Evolutionary conservation across 1,140 invertebrate genomes (phyloP).

Genomic region (Spodoptera litura): DNA sequence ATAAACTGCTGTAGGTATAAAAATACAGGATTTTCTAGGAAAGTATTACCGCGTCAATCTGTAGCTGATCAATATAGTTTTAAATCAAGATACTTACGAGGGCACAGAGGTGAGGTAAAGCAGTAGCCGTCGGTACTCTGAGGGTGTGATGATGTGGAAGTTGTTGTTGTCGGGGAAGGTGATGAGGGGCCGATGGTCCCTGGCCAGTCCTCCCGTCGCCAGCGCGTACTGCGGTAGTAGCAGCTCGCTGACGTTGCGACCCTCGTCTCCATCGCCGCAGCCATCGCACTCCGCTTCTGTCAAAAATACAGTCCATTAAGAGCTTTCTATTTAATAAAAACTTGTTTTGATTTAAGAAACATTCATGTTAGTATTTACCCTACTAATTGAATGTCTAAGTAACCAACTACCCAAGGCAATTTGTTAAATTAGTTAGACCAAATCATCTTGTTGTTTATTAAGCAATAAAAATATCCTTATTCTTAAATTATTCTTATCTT

Average conservation of each 20-base stretch:
- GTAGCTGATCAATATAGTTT: too few relatives aligned
- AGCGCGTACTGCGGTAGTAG: constrained; percentile 95
- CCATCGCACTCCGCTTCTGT: constrained; percentile 85
- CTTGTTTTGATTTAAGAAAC: background rate
- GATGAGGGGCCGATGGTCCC: constrained; percentile 96
- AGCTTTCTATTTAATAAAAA: background rate
- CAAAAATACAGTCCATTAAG: background rate
- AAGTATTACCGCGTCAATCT: too few relatives aligned
- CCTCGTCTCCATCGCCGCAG: constrained; percentile 76
- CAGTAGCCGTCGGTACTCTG: constrained; percentile 96
- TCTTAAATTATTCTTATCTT: too few relatives aligned
- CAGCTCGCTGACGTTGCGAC: constrained; percentile 91
- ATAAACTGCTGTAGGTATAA: too few relatives aligned
- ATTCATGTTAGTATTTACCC: too few relatives aligned
- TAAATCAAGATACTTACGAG: constrained; percentile 89
- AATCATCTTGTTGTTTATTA: too few relatives aligned
- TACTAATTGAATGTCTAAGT: too few relatives aligned
- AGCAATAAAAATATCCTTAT: too few relatives aligned
- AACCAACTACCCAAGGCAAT: too few relatives aligned
- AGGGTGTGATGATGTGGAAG: constrained; percentile 93
- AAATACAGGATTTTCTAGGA: too few relatives aligned
- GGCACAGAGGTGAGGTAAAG: constrained; percentile 97
- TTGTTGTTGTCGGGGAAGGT: constrained; percentile 97
- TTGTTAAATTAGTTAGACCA: too few relatives aligned
- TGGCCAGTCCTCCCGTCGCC: constrained; percentile 95